Evolutionary conservation across 2,113 vertebrate genomes (phyloP).

Genomic region (Oreochromis tanganicae): DNA sequence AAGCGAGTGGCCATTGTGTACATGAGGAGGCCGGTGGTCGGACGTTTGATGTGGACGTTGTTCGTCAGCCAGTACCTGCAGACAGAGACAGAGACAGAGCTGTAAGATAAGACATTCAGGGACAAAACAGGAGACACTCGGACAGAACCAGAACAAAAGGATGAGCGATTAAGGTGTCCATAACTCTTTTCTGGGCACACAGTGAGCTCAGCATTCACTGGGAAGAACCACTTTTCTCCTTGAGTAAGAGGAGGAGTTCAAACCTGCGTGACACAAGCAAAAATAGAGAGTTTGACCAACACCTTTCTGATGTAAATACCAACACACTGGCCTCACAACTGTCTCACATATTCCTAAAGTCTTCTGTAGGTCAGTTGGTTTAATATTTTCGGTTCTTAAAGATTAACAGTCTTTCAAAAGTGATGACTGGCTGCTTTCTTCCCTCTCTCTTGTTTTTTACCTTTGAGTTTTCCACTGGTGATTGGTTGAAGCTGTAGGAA

Average conservation of each 20-base stretch:
- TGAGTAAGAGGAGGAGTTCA: neutral
- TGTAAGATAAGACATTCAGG: neutral
- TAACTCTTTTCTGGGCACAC: neutral
- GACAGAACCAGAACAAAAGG: neutral
- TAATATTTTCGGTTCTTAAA: neutral
- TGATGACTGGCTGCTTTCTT: neutral
- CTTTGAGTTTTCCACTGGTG: neutral
- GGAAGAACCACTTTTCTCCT: neutral
- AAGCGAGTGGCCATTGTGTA: constrained; percentile 95
- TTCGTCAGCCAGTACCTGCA: constrained; percentile 95
- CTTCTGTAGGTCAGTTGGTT: neutral
- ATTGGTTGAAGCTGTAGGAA: neutral
- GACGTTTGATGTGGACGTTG: constrained; percentile 93
- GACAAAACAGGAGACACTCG: neutral
- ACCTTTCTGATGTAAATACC: neutral
- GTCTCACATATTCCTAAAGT: neutral
- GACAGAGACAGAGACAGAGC: constrained; percentile 40
- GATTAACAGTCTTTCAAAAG: neutral
- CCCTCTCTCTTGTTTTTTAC: neutral
- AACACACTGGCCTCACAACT: neutral
- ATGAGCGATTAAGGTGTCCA: neutral
- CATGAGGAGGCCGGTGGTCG: constrained; percentile 94
- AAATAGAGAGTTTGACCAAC: neutral
- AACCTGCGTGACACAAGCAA: neutral
- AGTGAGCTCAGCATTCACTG: neutral